Conservation (phyloP, 2,113 vertebrate species). For the Nycticorax nycticorax region DNA sequence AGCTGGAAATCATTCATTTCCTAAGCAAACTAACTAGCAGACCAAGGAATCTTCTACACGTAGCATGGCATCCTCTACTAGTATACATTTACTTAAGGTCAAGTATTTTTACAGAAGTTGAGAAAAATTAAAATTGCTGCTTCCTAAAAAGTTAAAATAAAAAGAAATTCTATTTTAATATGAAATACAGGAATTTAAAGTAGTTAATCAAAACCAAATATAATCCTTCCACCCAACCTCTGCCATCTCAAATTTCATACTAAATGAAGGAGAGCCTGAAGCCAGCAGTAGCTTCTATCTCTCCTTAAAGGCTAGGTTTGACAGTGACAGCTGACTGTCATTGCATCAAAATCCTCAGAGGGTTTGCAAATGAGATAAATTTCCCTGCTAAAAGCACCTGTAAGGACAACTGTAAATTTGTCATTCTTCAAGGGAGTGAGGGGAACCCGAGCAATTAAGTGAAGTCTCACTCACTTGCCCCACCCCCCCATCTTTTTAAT, state of each 20-base stretch:
- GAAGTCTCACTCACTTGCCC: neutral
- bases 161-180: neutral
- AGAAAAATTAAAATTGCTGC: neutral
- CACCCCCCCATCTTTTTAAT: neutral
- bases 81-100: neutral
- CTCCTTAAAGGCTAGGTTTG: neutral
- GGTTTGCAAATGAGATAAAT: neutral
- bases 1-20: neutral
- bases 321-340: neutral
- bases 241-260: neutral
- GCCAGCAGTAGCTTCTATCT: neutral
- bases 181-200: neutral
- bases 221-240: neutral
- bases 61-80: neutral
- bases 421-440: neutral
- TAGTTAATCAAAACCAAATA: neutral
- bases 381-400: neutral
- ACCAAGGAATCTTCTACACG: neutral
- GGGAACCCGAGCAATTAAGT: rapidly evolving
- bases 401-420: neutral
- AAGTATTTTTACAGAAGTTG: neutral
- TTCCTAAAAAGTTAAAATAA: neutral
- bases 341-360: neutral
- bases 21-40: neutral
- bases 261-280: neutral